phyloP scores from a whole-genome alignment of 2,888 invertebrate genomes.

The Sabatieria punctata region DNA sequence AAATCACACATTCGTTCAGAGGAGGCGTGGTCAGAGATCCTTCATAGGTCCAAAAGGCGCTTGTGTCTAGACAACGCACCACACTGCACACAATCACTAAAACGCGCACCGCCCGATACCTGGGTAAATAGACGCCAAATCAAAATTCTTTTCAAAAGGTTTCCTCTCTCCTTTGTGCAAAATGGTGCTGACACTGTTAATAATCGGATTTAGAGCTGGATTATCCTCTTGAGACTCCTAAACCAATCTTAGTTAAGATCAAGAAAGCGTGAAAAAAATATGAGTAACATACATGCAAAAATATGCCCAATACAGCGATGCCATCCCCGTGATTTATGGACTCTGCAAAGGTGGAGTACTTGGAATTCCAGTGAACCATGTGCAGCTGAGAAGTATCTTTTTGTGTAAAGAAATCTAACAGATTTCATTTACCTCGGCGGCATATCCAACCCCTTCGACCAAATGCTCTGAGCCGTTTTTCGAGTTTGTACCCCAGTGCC shows the following conservation, averaged over 20 bases:
- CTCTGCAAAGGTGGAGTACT: slow-evolving; percentile 18
- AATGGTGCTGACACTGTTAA: too few species aligned
- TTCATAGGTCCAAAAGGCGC: slow-evolving; percentile 32
- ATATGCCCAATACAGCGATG: slow-evolving; percentile 22
- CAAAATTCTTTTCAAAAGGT: too few species aligned
- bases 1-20: slow-evolving; percentile 31
- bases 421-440: neutral
- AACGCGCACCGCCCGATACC: too few species aligned
- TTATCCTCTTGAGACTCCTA: too few species aligned
- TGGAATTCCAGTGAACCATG: slow-evolving; percentile 24
- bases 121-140: too few species aligned
- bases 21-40: slow-evolving; percentile 35
- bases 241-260: too few species aligned
- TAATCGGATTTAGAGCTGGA: too few species aligned
- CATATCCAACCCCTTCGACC: slow-evolving; percentile 16
- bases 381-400: too few species aligned
- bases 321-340: slow-evolving; percentile 20
- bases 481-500: slow-evolving; percentile 22
- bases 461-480: slow-evolving; percentile 23
- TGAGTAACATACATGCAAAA: slow-evolving; percentile 20
- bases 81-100: too few species aligned
- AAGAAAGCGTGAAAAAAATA: too few species aligned
- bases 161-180: too few species aligned
- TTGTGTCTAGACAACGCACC: slow-evolving; percentile 16
- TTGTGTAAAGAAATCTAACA: too few species aligned